A percentile compares a stretch with the other conserved stretches of the same genome.
These are phyloP conservation scores for Prostheceraeus crozeri DNA, from an alignment of 2,888 invertebrate species.

Conservation along the genomic window DNA sequence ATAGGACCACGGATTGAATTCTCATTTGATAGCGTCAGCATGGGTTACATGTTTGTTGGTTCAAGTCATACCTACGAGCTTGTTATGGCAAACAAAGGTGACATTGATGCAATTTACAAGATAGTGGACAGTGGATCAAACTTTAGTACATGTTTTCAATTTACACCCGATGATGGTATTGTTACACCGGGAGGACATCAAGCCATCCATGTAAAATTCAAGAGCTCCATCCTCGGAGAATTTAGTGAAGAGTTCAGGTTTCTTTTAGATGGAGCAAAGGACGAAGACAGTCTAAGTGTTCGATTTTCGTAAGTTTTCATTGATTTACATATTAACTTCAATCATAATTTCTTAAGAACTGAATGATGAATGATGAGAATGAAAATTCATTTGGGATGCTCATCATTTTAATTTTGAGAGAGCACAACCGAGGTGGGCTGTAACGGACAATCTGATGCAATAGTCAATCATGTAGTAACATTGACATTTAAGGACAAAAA, in stretches of 20 bases:
- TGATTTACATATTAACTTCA: no score
- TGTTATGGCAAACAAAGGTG: slow-evolving; percentile 55
- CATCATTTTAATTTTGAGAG: no score
- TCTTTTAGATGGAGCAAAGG: slow-evolving; percentile 53
- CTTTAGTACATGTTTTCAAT: slow-evolving; percentile 54
- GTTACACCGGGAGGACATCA: slow-evolving; percentile 56
- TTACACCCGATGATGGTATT: slow-evolving; percentile 54
- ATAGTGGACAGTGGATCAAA: slow-evolving; percentile 47
- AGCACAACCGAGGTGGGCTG: no score
- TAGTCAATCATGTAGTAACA: no score
- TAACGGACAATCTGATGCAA: no score
- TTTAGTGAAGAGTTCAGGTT: slow-evolving; percentile 54
- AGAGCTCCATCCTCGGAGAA: slow-evolving; percentile 52
- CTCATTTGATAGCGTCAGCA: slow-evolving; percentile 52
- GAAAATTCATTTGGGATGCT: no score
- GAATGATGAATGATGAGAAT: no score
- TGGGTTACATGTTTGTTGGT: slow-evolving; percentile 56
- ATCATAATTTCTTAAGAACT: no score
- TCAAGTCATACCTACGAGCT: slow-evolving; percentile 56
- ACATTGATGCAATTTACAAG: slow-evolving; percentile 56
- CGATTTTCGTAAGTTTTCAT: no score
- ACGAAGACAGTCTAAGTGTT: no score
- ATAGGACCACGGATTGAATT: slow-evolving; percentile 55
- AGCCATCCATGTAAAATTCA: slow-evolving; percentile 53
- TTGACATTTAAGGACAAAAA: no score